A percentile compares a stretch with the other conserved stretches of the same genome.
Conservation (phyloP, 2,113 vertebrate genomes). For the Daubentonia madagascariensis region DNA sequence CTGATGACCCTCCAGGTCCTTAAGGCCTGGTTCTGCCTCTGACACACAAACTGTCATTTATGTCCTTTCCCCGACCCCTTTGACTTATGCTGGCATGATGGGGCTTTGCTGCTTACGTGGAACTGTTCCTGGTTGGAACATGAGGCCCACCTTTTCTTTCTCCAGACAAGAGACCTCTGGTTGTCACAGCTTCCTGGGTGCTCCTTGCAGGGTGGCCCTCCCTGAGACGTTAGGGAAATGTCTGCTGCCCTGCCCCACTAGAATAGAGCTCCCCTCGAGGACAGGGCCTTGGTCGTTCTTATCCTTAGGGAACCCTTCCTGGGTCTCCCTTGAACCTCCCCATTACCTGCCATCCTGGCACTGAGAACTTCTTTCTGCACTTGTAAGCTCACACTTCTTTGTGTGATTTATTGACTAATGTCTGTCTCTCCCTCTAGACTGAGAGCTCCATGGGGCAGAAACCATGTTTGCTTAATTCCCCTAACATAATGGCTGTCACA, state of each 20-base stretch:
- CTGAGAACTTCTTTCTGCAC: background rate
- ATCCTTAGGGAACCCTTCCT: background rate
- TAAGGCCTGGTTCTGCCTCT: background rate
- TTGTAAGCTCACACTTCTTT: background rate
- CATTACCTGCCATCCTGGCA: no score
- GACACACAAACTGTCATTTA: background rate
- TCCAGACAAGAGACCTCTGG: background rate
- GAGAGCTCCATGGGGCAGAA: background rate
- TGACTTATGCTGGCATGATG: background rate
- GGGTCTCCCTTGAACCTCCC: background rate
- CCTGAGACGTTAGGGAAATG: background rate
- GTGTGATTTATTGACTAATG: no score
- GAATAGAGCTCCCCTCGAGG: background rate
- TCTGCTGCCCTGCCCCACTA: background rate
- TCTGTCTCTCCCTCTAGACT: background rate
- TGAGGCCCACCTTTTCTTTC: background rate
- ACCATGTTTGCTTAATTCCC: background rate
- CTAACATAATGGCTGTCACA: background rate
- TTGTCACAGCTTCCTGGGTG: background rate
- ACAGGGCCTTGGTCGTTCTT: background rate
- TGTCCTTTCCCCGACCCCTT: background rate
- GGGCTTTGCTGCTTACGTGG: background rate
- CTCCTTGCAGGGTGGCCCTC: no score
- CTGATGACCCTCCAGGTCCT: background rate
- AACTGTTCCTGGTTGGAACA: background rate